Evolutionary conservation across 2,888 invertebrate genomes (phyloP).

Genomic region (Diachrysia chrysitis): DNA sequence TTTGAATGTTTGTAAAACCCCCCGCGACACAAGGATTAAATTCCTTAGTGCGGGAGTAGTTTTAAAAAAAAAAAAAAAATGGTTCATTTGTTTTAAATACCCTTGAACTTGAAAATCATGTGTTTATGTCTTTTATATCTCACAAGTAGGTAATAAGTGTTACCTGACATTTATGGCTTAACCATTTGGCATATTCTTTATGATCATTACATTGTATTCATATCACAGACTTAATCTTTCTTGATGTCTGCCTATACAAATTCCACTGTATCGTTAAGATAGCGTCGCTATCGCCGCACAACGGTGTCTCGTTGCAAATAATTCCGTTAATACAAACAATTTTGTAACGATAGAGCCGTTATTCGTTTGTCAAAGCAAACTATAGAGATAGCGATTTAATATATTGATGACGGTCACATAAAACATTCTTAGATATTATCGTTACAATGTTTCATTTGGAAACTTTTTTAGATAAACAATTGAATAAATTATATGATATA

Average conservation of each 20-base stretch:
- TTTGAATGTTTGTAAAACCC: no score
- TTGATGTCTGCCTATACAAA: conserved; percentile 30
- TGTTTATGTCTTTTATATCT: not conserved
- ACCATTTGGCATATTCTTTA: conserved; percentile 30
- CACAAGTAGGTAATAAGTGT: not conserved
- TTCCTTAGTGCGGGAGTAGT: no score
- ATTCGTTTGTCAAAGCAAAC: conserved; percentile 34
- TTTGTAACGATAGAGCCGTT: conserved; percentile 33
- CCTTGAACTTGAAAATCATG: not conserved
- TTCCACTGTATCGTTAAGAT: conserved; percentile 39
- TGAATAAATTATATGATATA: not conserved
- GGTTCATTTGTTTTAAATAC: not conserved
- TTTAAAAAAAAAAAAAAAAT: no score
- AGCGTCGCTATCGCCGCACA: conserved; percentile 50
- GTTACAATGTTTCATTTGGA: conserved; percentile 15
- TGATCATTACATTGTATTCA: conserved; percentile 26
- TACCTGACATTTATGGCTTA: conserved; percentile 6
- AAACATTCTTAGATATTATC: conserved; percentile 18
- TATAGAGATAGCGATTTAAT: conserved; percentile 25
- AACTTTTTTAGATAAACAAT: conserved; percentile 13
- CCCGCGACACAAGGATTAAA: no score
- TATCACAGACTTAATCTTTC: conserved; percentile 26
- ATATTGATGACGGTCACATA: conserved; percentile 13
- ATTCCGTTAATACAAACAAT: conserved; percentile 44
- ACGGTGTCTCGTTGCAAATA: conserved; percentile 42